Evolutionary conservation across 2,888 invertebrate genomes (phyloP), one percentile per base, ranked within the genome.

Genomic region (Temnothorax rugatulus): DNA sequence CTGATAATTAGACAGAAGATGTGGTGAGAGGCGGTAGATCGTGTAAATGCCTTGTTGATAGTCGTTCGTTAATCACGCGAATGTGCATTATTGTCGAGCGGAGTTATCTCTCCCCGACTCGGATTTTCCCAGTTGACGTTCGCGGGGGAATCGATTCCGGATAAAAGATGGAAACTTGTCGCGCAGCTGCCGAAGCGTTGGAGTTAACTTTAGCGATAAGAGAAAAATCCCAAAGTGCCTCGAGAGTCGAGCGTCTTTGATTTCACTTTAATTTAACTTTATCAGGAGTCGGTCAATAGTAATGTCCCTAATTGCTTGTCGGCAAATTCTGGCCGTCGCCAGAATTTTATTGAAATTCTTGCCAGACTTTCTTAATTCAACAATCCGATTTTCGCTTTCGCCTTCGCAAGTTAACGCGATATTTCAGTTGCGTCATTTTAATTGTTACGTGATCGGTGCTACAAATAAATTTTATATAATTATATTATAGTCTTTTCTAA

Each of bases 181-280:
- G 54, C 41, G 68, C 29, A 11, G 2, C 41, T 41, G 29, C 29
- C 57, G 54, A 73, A 41, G 41, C 41, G 73, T 57, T n/a, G 8
- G 52, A 71, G 47, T 38, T 38, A 47, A 73, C 44, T 79, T 64
- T 41, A 34, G 5, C 54, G 57, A 71, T 71, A 34, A 77, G 77
- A 73, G 84, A 79, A 89, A 73, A 85, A 89, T 83, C 66, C 52
- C n/a, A 21, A 59, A 54, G 59, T 38, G 47, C 63, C 34, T 41
- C 74, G 76, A 29, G 64, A 57, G 59, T 29, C 50, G 34, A 59
- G 84, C 69, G 88, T 86, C 89, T 91, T 91, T 91, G 93, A 92
- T 92, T 92, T 91, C 89, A 89, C 91, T 93, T 93, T 92, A 93
- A 93, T 92, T 93, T 93, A 93, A 92, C 93, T 93, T 90, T 91